Evolutionary conservation across 2,797 vertebrate species (phyloP).

Genomic region (Pangasius krempfi): DNA sequence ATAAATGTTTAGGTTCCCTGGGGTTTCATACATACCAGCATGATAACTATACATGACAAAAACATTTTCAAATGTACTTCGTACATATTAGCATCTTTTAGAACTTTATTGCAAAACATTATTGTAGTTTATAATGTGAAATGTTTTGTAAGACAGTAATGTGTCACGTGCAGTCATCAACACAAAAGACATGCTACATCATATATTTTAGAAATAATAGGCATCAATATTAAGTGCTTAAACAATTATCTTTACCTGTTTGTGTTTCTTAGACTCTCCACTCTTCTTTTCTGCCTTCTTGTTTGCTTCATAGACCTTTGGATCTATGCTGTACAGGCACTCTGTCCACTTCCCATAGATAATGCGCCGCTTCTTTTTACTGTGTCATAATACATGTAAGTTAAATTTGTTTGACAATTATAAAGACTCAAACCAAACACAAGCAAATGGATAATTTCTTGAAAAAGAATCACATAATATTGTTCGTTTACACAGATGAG

Average conservation of each 20-base stretch:
- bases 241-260: slow-evolving; percentile 71
- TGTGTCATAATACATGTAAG: slow-evolving; percentile 61
- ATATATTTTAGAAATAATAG: not conserved
- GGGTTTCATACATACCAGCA: not conserved
- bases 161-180: not conserved
- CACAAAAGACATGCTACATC: not conserved
- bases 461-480: not conserved
- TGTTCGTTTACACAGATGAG: not conserved
- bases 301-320: slow-evolving; percentile 79
- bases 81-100: not conserved
- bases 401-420: not conserved
- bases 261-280: slow-evolving; percentile 77
- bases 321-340: slow-evolving; percentile 90
- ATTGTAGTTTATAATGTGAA: not conserved
- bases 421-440: not conserved
- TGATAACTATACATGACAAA: not conserved
- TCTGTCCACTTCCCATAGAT: slow-evolving; percentile 99
- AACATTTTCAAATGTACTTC: not conserved
- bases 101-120: not conserved
- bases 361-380: slow-evolving; percentile 90
- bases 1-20: not conserved
- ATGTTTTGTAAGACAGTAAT: not conserved
- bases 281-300: slow-evolving; percentile 85
- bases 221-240: not conserved
- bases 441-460: not conserved